These are phyloP conservation scores for Desmodus rotundus DNA, from an alignment of 2,113 vertebrate species.

Conservation along the genomic window DNA sequence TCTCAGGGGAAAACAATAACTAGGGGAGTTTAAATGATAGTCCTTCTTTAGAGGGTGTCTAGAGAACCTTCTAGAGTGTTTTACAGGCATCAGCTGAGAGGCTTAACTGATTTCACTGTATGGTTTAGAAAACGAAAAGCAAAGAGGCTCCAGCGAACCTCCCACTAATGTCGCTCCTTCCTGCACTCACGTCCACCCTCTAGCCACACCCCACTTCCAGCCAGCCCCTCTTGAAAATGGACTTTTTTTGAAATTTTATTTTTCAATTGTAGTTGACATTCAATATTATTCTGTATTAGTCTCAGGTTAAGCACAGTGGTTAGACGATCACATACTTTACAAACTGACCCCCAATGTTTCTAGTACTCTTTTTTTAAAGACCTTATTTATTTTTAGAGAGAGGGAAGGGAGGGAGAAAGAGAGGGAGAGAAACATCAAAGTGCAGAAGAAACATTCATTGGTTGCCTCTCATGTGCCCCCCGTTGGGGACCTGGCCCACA, in stretches of 20 bases:
- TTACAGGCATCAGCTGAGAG: background rate
- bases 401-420: too few species aligned
- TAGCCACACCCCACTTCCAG: background rate
- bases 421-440: too few species aligned
- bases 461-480: too few species aligned
- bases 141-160: background rate
- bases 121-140: conserved; percentile 26
- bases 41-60: conserved; percentile 17
- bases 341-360: background rate
- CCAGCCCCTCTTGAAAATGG: background rate
- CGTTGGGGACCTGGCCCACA: too few species aligned
- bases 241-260: background rate
- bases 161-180: too few species aligned
- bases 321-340: background rate
- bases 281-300: background rate
- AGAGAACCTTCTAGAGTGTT: background rate
- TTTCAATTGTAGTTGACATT: background rate
- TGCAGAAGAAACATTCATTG: too few species aligned
- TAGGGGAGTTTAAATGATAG: background rate
- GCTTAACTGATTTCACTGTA: background rate
- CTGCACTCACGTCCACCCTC: background rate
- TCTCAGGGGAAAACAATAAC: background rate
- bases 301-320: background rate
- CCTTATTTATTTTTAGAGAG: too few species aligned
- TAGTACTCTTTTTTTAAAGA: background rate